Conservation (phyloP, 1,140 invertebrate species). For the Drosophila sucinea region DNA sequence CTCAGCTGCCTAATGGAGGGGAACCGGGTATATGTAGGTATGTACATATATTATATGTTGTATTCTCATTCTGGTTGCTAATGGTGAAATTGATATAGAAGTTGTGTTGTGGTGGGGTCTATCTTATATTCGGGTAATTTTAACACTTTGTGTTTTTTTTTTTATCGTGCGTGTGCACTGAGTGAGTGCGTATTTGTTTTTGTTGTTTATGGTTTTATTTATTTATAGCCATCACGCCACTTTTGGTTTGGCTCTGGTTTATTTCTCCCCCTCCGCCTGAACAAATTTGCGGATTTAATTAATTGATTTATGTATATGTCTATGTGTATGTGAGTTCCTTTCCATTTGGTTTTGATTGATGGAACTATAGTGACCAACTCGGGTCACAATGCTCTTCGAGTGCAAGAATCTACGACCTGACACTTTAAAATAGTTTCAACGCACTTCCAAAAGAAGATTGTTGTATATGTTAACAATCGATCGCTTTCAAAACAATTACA, state of each 20-base stretch:
- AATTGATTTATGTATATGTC: constrained; percentile 56
- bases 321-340: constrained; percentile 13
- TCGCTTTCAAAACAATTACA: no score
- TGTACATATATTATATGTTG: constrained; percentile 16
- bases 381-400: not conserved
- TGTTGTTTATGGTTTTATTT: constrained; percentile 62
- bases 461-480: no score
- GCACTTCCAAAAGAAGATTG: no score
- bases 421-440: no score
- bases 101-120: not conserved
- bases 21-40: not conserved
- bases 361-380: constrained; percentile 3
- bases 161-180: constrained; percentile 49
- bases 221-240: constrained; percentile 78
- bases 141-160: constrained; percentile 38
- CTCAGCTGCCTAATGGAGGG: not conserved
- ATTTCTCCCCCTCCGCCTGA: not conserved
- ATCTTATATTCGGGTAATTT: constrained; percentile 22
- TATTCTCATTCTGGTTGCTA: not conserved
- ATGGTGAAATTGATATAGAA: constrained; percentile 7
- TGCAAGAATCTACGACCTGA: constrained; percentile 8
- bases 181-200: constrained; percentile 30
- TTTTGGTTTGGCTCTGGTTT: constrained; percentile 41
- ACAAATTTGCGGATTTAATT: constrained; percentile 26
- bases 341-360: constrained; percentile 42